Percentiles rank a stretch among this genome's conserved stretches.
phyloP scores from a whole-genome alignment of 2,888 invertebrate genomes.

The Andrena dorsata region DNA sequence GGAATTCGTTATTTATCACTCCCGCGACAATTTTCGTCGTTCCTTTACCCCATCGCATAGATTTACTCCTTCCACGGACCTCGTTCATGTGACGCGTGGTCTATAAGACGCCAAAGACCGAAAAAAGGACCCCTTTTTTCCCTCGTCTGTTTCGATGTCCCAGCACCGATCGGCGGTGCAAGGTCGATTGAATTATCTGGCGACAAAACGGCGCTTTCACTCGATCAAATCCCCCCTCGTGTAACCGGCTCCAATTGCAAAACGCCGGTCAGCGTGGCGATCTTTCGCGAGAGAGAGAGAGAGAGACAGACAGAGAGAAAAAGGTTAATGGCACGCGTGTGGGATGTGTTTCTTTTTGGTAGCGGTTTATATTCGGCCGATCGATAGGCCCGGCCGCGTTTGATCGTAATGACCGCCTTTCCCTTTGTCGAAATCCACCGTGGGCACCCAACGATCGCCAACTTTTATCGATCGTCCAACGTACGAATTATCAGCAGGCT shows the following conservation, averaged over 20 bases:
- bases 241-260: slow-evolving; percentile 63
- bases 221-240: slow-evolving; percentile 37
- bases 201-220: slow-evolving; percentile 64
- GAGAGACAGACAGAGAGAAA: slow-evolving; percentile 17
- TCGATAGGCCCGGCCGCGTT: slow-evolving; percentile 33
- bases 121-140: neutral
- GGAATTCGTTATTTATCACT: no score
- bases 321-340: slow-evolving; percentile 65
- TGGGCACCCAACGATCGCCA: slow-evolving; percentile 24
- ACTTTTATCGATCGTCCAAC: slow-evolving; percentile 44
- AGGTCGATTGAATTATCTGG: slow-evolving; percentile 51
- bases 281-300: slow-evolving; percentile 19
- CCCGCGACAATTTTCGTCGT: no score
- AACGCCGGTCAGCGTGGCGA: slow-evolving; percentile 51
- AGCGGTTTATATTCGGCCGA: slow-evolving; percentile 52
- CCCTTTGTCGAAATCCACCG: slow-evolving; percentile 41
- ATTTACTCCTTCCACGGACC: no score
- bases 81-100: no score
- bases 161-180: neutral
- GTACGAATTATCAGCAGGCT: slow-evolving; percentile 47
- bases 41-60: no score
- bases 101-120: no score
- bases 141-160: neutral
- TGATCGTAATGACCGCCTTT: slow-evolving; percentile 63
- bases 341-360: slow-evolving; percentile 63